Evolutionary conservation across 2,113 vertebrate genomes (phyloP).

Genomic region (Nyctereutes procyonoides): DNA sequence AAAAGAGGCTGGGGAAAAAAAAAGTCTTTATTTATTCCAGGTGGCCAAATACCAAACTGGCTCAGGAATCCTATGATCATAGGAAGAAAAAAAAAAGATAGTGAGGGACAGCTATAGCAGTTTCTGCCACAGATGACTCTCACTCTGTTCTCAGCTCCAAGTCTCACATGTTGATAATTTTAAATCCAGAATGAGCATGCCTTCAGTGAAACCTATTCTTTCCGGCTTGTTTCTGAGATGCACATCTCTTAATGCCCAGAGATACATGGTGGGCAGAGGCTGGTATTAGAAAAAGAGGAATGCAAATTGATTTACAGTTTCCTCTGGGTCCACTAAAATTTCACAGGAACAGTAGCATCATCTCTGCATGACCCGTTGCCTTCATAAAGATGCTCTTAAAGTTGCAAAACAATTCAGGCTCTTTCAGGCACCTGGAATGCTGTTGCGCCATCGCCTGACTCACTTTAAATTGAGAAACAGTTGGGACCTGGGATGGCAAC

Average conservation of each 20-base stretch:
- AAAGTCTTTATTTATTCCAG: background rate
- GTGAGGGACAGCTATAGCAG: background rate
- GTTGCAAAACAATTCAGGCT: background rate
- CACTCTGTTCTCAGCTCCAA: background rate
- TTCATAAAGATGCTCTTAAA: background rate
- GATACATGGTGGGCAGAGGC: background rate
- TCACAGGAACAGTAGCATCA: background rate
- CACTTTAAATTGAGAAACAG: background rate
- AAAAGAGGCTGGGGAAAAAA: background rate
- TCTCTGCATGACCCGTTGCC: background rate
- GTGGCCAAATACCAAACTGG: background rate
- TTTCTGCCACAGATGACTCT: background rate
- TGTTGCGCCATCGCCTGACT: background rate
- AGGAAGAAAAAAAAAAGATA: background rate
- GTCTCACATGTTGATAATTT: background rate
- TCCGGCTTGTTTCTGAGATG: background rate
- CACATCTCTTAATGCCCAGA: background rate
- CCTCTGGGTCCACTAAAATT: background rate
- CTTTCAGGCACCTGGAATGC: background rate
- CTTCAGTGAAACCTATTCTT: conserved; percentile 15
- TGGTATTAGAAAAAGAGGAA: background rate
- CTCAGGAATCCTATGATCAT: background rate
- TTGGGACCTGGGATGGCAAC: background rate
- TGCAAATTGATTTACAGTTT: background rate
- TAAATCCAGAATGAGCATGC: background rate